phyloP scores from a whole-genome alignment of 2,797 vertebrate genomes.

The Sylvia borin region DNA sequence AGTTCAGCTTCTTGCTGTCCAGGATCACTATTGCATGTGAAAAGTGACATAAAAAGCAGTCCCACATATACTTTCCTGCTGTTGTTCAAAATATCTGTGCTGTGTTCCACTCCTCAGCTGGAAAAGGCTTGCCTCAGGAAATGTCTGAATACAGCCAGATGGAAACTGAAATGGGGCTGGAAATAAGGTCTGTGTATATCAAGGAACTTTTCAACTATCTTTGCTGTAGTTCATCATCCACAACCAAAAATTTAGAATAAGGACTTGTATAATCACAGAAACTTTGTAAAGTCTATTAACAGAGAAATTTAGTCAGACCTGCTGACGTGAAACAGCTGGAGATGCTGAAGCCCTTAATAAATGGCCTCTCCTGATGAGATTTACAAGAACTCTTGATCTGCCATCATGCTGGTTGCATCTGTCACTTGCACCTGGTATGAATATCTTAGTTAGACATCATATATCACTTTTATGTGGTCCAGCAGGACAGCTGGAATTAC shows the following conservation, averaged over 20 bases:
- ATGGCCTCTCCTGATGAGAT: constrained; percentile 61
- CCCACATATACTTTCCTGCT: background rate
- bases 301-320: constrained; percentile 22
- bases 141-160: background rate
- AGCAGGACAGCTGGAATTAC: constrained; percentile 35
- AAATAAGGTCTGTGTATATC: background rate
- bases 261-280: constrained; percentile 49
- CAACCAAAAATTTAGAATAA: constrained; percentile 16
- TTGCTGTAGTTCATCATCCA: constrained; percentile 4
- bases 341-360: constrained; percentile 64
- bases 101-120: background rate
- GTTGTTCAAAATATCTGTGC: background rate
- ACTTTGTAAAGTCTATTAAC: constrained; percentile 54
- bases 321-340: constrained; percentile 67
- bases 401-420: constrained; percentile 46
- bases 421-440: constrained; percentile 52
- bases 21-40: background rate
- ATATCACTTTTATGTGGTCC: constrained; percentile 23
- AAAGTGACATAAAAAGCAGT: background rate
- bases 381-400: constrained; percentile 62
- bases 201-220: background rate
- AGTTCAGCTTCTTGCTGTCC: background rate
- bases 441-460: constrained; percentile 21
- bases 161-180: background rate
- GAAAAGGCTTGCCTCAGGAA: background rate